Conservation (phyloP, 2,797 vertebrate genomes). For the Acanthiza pusilla region DNA sequence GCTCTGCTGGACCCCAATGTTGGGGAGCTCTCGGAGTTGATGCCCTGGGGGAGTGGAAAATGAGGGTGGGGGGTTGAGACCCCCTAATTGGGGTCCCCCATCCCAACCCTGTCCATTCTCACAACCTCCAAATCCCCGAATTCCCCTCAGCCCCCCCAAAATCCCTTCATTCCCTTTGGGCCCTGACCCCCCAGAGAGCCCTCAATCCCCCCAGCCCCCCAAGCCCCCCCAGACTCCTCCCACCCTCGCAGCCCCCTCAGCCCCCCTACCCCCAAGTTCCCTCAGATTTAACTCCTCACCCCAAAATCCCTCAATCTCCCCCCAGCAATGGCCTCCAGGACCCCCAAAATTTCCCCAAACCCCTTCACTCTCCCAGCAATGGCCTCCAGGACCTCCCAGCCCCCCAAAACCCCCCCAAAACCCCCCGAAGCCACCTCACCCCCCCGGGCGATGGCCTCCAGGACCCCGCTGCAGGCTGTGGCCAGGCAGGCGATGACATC, state of each 20-base stretch:
- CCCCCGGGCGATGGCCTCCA: neutral
- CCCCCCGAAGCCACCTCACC: neutral
- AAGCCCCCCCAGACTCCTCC: neutral
- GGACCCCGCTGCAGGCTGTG: neutral
- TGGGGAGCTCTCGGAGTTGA: neutral
- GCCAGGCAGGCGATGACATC: neutral
- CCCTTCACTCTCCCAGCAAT: too few species aligned
- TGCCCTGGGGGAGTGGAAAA: neutral
- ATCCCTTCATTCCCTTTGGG: neutral
- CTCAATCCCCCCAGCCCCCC: neutral
- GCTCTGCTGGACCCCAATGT: neutral
- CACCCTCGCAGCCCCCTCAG: too few species aligned
- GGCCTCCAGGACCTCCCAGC: too few species aligned
- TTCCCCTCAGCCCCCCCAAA: neutral
- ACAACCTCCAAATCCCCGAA: too few species aligned
- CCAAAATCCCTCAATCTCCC: too few species aligned
- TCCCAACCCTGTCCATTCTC: neutral
- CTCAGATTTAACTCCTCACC: too few species aligned
- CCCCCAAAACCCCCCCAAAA: neutral
- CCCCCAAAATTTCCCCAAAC: too few species aligned
- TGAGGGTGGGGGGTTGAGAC: neutral
- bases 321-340: too few species aligned
- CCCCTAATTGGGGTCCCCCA: neutral
- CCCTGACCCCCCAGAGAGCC: neutral
- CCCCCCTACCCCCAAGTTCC: too few species aligned